Conservation (phyloP, 2,797 vertebrate species). For the Poeciliopsis presidionis region DNA sequence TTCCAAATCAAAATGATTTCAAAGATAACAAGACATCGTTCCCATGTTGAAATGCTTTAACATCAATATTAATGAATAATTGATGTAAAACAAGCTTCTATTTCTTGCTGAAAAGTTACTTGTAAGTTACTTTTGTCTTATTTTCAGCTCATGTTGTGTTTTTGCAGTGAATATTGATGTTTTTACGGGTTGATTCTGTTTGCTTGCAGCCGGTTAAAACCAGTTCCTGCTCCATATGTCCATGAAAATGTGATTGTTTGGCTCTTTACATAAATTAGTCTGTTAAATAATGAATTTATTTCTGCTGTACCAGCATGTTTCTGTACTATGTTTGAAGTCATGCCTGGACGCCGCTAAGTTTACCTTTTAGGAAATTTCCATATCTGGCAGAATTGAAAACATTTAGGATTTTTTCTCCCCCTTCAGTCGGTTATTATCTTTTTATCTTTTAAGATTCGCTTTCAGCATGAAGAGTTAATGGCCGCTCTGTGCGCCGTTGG, state of each 20-base stretch:
- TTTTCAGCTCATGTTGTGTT: not conserved
- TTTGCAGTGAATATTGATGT: not conserved
- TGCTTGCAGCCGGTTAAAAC: not conserved
- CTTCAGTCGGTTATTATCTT: not conserved
- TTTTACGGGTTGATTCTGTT: not conserved
- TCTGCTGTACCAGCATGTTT: not conserved
- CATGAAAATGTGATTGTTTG: not conserved
- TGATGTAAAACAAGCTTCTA: not conserved
- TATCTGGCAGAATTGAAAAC: not conserved
- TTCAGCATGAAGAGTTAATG: slow-evolving; percentile 69
- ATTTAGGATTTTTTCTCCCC: not conserved
- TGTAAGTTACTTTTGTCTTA: too few relatives aligned
- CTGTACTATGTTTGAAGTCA: not conserved
- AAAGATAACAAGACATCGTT: too few relatives aligned
- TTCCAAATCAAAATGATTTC: not conserved
- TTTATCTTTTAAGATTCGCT: not conserved
- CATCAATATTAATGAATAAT: not conserved
- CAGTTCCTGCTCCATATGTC: too few relatives aligned
- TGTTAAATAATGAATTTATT: not conserved
- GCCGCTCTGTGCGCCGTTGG: slow-evolving; percentile 46
- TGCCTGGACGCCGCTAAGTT: not conserved
- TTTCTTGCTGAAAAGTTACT: too few relatives aligned
- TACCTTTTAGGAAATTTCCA: not conserved
- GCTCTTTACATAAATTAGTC: not conserved
- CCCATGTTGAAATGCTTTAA: too few relatives aligned